A percentile compares a stretch with the other conserved stretches of the same genome.
Conservation (phyloP, 2,113 vertebrate genomes). For the Typhlomys cinereus region DNA sequence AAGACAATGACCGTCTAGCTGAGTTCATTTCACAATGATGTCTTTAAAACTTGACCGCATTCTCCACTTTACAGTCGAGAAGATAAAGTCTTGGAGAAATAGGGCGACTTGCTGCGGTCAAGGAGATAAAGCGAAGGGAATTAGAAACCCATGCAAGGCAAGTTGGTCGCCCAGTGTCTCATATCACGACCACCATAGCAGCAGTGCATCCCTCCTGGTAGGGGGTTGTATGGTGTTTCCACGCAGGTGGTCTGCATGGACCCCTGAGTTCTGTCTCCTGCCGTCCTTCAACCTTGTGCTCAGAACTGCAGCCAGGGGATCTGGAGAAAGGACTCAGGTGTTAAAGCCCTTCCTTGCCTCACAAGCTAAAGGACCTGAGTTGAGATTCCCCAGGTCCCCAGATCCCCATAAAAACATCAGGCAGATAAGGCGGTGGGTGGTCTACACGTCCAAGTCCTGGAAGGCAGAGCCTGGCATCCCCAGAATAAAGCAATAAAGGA, state of each 20-base stretch:
- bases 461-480: too few relatives aligned
- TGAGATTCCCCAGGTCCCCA: too few relatives aligned
- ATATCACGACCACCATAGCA: too few relatives aligned
- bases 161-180: neutral
- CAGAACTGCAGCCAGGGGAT: neutral
- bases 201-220: neutral
- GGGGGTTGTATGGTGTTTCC: neutral
- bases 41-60: neutral
- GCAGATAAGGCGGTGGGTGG: neutral
- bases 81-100: neutral
- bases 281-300: neutral
- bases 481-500: too few relatives aligned
- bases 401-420: too few relatives aligned
- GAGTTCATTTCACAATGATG: neutral
- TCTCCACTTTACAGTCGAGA: neutral
- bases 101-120: neutral
- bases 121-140: neutral
- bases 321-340: too few relatives aligned
- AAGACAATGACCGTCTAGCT: neutral
- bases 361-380: too few relatives aligned
- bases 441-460: too few relatives aligned
- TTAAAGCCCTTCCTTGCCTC: too few relatives aligned
- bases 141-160: neutral
- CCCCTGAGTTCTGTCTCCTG: neutral
- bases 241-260: too few relatives aligned